Base-by-base conservation (phyloP, 2,888 invertebrate species). In the Arge pagana region DNA sequence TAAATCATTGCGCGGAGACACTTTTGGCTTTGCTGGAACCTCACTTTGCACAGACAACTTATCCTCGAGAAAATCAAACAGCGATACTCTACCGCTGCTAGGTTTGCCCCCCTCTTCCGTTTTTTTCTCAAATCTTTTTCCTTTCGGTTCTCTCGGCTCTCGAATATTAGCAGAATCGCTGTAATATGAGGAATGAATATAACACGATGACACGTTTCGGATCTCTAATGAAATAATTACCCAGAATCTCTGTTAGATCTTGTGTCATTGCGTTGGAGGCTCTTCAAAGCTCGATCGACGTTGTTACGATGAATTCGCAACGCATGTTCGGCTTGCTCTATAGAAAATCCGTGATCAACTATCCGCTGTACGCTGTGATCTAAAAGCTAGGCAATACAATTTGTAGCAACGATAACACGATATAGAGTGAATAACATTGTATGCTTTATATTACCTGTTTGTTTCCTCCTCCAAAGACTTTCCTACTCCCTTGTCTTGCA, bases 11-110 rank as follows among this genome's bases (percentile, higher is more conserved):
- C 53, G 51, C 24, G 58, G 59, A n/a, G 48, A 50, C 26, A 57
- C 52, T 54, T 63, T 67, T 50, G 77, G 80, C 49, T 74, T 78
- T 48, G 82, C 82, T 31, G 79, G 26, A 4, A 58, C 75, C 53
- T 83, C 82, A 59, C 79, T 53, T 48, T 74, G 73, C n/a, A 76
- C 78, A 35, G 87, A 87, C 37, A 92, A 77, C 77, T 91, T 92
- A 65, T 89, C 86, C 70, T 91, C 90, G 6, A 92, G 80, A 70
- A 90, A 92, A 72, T 90, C 89, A 74, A 91, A 92, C 2, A 92
- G 77, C 0, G 89, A 90, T 2, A 91, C 86, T 77, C 87, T 88
- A 35, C 87, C 88, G 52, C 74, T 76, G 8, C 89, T 86, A 1
- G 92, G 91, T 73, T 90, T 91, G 5, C 85, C 81, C 1, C 80